Evolutionary conservation across 92 coral and sea anemone species (phyloP).

Genomic region (Scolanthus callimorphus): DNA sequence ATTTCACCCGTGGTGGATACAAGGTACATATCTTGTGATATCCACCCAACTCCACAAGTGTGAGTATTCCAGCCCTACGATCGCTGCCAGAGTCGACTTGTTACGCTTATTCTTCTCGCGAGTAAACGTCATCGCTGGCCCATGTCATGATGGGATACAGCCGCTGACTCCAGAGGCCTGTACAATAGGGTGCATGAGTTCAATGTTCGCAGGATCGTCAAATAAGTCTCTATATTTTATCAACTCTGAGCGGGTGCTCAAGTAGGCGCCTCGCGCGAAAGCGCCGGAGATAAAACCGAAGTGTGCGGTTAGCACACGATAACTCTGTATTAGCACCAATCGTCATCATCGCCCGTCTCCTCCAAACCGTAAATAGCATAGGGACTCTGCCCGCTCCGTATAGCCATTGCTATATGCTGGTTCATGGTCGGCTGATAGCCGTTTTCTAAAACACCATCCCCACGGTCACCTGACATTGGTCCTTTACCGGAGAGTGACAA

Average conservation of each 20-base stretch:
- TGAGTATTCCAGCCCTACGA: too few species aligned
- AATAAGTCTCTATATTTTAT: not conserved
- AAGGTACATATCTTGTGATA: too few species aligned
- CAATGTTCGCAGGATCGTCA: too few species aligned
- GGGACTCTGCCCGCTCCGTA: slow-evolving; percentile 98
- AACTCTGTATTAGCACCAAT: slow-evolving; percentile 83
- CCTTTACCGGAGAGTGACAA: slow-evolving; percentile 84
- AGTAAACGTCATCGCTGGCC: too few species aligned
- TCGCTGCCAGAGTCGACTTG: too few species aligned
- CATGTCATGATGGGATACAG: too few species aligned
- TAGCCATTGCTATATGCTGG: slow-evolving; percentile 99
- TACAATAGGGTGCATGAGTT: not conserved
- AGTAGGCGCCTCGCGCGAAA: too few species aligned
- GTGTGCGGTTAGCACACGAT: not conserved
- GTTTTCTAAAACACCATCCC: slow-evolving; percentile 85
- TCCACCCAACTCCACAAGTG: too few species aligned
- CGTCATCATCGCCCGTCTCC: slow-evolving; percentile 93
- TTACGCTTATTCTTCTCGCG: too few species aligned
- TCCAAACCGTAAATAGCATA: slow-evolving; percentile 98
- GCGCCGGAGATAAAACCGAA: not conserved
- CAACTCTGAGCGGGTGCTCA: not conserved
- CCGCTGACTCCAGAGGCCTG: too few species aligned
- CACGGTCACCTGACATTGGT: slow-evolving; percentile 73
- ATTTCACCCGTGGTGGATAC: too few species aligned
- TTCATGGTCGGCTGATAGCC: slow-evolving; percentile 98